Conservation (phyloP, 2,888 invertebrate genomes). For the Scaeva pyrastri region DNA sequence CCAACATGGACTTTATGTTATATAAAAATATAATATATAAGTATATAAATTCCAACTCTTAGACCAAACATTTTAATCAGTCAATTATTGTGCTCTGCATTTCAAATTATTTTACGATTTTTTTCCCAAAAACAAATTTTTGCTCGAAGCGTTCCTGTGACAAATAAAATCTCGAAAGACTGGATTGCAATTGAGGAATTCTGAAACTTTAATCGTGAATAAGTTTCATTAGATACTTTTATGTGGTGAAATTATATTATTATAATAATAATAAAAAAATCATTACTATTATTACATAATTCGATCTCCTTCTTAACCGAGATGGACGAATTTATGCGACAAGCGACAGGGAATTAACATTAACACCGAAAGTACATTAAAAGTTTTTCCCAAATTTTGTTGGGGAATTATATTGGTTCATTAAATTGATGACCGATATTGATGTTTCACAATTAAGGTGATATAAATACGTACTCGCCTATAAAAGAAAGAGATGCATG, state of each 20-base stretch:
- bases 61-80: not conserved
- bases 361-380: slow-evolving; percentile 30
- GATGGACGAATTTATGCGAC: slow-evolving; percentile 16
- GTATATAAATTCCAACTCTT: too few relatives aligned
- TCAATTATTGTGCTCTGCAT: not conserved
- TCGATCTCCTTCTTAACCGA: not conserved
- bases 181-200: slow-evolving; percentile 5
- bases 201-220: slow-evolving; percentile 35
- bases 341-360: slow-evolving; percentile 24
- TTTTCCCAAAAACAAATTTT: not conserved
- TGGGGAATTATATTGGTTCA: slow-evolving; percentile 2
- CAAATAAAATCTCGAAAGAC: not conserved
- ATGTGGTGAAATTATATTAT: slow-evolving; percentile 43
- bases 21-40: too few relatives aligned
- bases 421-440: slow-evolving; percentile 18
- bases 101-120: not conserved
- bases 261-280: slow-evolving; percentile 7
- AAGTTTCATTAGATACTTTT: slow-evolving; percentile 57
- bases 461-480: not conserved
- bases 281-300: slow-evolving; percentile 4
- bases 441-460: not conserved
- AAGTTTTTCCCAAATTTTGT: slow-evolving; percentile 10
- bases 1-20: too few relatives aligned
- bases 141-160: not conserved
- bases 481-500: not conserved